Conservation (phyloP, 2,888 invertebrate genomes). For the Plagodis dolabraria region DNA sequence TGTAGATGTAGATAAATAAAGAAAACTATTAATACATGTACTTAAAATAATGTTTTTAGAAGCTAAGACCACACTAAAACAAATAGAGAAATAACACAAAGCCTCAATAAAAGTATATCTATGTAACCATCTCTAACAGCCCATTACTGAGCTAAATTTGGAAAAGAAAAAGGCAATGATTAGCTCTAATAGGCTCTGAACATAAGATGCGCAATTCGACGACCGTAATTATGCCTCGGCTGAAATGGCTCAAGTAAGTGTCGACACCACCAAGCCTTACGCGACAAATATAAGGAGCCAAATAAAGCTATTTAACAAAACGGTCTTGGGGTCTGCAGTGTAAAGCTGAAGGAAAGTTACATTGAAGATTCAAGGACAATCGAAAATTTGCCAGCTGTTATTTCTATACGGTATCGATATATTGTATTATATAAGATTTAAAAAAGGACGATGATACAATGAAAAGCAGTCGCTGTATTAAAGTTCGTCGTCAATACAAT, state of each 20-base stretch:
- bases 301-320: conserved; percentile 35
- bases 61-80: conserved; percentile 1
- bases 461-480: too few relatives aligned
- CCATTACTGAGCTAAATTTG: conserved; percentile 31
- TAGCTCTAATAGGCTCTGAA: conserved; percentile 34
- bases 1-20: neutral
- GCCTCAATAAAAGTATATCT: conserved; percentile 24
- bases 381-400: conserved; percentile 24
- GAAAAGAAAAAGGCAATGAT: conserved; percentile 31
- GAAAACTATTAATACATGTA: neutral
- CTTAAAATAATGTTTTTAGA: neutral
- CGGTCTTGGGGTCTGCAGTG: conserved; percentile 8
- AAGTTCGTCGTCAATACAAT: too few relatives aligned
- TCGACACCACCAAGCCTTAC: conserved; percentile 25
- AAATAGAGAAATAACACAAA: conserved; percentile 20
- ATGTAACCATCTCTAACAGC: conserved; percentile 8
- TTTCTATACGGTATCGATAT: too few relatives aligned
- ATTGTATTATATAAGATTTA: neutral
- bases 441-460: neutral
- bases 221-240: conserved; percentile 34
- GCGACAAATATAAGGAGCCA: conserved; percentile 30
- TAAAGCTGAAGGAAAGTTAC: conserved; percentile 19
- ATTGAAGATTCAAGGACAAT: conserved; percentile 29
- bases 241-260: conserved; percentile 30
- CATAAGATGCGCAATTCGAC: conserved; percentile 32